Evolutionary conservation across 1,140 invertebrate species (phyloP).

Genomic region (Oedothorax gibbosus): DNA sequence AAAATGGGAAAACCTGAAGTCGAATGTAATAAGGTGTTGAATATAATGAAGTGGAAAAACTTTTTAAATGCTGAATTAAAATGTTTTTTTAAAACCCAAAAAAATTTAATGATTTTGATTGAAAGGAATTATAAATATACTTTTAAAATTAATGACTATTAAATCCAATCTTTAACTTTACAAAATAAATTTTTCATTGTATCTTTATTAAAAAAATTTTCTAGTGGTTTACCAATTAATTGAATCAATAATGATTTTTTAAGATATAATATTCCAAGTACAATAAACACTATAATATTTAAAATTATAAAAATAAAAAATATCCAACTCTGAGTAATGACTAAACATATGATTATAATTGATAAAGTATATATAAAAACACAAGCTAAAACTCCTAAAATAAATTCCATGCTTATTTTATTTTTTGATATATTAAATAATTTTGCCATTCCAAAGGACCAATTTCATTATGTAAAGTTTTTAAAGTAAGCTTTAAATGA

Average conservation of each 20-base stretch:
- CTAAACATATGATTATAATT: background rate
- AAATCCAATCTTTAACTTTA: background rate
- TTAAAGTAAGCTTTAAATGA: background rate
- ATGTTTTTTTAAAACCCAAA: background rate
- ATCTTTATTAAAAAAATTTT: background rate
- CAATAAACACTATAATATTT: background rate
- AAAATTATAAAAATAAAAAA: slow-evolving; percentile 10
- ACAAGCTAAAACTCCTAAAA: background rate
- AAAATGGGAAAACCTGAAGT: background rate
- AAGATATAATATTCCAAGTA: background rate
- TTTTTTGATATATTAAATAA: background rate
- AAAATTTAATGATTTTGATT: slow-evolving; percentile 6
- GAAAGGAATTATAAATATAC: slow-evolving; percentile 13
- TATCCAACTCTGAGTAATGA: background rate
- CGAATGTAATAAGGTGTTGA: slow-evolving; percentile 4
- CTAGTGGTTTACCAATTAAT: background rate
- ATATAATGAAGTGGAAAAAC: slow-evolving; percentile 25
- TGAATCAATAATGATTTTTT: background rate
- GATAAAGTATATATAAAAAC: background rate
- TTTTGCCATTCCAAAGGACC: background rate
- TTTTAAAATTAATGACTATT: slow-evolving; percentile 7
- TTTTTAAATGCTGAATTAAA: slow-evolving; percentile 31
- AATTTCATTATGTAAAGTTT: slow-evolving; percentile 7
- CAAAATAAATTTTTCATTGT: background rate
- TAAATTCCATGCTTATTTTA: slow-evolving; percentile 15